These are phyloP conservation scores for Fregata magnificens DNA, from an alignment of 2,113 vertebrate species.

Conservation along the genomic window DNA sequence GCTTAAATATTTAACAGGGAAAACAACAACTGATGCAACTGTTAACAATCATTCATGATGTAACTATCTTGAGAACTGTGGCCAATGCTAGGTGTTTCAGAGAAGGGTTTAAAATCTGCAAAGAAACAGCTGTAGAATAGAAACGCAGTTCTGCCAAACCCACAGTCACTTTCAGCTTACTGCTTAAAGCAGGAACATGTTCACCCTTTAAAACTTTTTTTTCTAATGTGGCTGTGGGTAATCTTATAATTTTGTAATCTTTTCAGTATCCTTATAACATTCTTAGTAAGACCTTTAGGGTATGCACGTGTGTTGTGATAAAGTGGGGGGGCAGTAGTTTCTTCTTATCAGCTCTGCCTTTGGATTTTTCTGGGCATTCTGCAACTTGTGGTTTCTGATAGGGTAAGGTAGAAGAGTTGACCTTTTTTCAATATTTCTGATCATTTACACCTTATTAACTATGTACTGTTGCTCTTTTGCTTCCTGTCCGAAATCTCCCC, in stretches of 20 bases:
- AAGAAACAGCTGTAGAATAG: neutral
- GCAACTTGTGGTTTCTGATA: neutral
- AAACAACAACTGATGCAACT: neutral
- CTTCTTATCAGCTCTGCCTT: neutral
- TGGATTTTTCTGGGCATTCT: neutral
- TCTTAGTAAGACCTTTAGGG: neutral
- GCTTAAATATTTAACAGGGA: neutral
- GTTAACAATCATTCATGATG: neutral
- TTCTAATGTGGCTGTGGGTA: neutral
- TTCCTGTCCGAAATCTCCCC: neutral
- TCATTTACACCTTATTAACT: neutral
- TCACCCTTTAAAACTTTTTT: neutral
- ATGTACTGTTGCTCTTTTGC: neutral
- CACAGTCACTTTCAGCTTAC: neutral
- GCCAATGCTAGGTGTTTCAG: neutral
- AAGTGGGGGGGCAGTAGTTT: neutral
- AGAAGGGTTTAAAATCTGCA: neutral
- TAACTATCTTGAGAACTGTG: neutral
- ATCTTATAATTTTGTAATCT: neutral
- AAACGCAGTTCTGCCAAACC: neutral
- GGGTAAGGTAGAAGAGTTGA: neutral
- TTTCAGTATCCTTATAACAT: neutral
- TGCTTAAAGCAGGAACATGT: neutral
- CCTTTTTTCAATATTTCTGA: neutral
- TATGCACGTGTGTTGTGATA: neutral